Base-by-base conservation (phyloP, 92 coral and sea anemone species). In the Epizoanthus stellaris region DNA sequence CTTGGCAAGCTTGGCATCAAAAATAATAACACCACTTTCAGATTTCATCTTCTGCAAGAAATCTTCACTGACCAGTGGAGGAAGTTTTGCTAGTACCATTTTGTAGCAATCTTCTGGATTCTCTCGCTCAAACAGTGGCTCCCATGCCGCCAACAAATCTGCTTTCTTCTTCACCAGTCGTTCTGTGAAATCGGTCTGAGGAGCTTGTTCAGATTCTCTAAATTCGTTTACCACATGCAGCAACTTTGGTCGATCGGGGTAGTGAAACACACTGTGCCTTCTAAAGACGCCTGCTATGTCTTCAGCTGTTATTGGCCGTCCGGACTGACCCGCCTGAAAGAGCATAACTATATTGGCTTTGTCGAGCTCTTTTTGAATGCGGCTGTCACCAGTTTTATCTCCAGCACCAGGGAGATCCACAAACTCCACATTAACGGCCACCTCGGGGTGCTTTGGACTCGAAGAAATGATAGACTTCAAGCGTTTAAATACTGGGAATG, bases 221-320 rank as follows among this genome's bases (percentile, higher is more conserved):
- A 72, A 53, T 6, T 89, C 89, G 17, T 90, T 87, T 0, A 75
- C 85, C 0, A 90, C 60, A 12, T 80, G 85, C 17, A 90, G 85
- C 25, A 90, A 62, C 72, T 87, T 90, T 14, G 93, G 93, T 15
- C 93, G 84, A 47, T 75, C 56, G 11, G 88, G 64, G 80, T 73
- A 90, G 12, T 71, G 70, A 63, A 76, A 87, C 4, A 43, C 73
- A 6, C 87, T 57, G 38, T 59, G 93, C 69, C 85, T 86, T 16
- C 88, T 80, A 71, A 90, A 90, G 4, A 90, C 82, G 36, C 75
- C 60, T 12, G 87, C 81, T 14, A 90, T 60, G 59, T 87, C 90
- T 53, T 90, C 85, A n/a, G 88, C 19, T 52, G 93, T 86, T 30
- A 90, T 81, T 13, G 81, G 93, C n/a, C 93, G 80, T 23, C 93